Evolutionary conservation across 2,888 invertebrate species (phyloP).

Genomic region (Meliscaeva auricollis): DNA sequence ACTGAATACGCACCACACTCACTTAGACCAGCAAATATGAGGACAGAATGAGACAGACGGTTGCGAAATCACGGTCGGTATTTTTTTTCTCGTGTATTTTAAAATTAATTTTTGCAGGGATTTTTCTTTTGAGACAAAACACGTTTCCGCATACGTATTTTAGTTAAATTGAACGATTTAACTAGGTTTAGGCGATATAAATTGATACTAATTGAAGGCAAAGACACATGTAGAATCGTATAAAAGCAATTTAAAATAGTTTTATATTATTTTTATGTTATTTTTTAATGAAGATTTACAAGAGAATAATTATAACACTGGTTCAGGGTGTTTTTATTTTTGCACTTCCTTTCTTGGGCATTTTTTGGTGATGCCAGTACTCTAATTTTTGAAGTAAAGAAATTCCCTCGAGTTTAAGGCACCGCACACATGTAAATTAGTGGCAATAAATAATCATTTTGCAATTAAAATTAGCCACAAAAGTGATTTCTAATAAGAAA

Average conservation of each 20-base stretch:
- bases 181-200: slow-evolving; percentile 27
- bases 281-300: slow-evolving; percentile 53
- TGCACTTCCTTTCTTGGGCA: slow-evolving; percentile 59
- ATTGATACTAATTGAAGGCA: slow-evolving; percentile 49
- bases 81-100: slow-evolving; percentile 36
- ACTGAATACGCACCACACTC: slow-evolving; percentile 48
- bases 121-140: slow-evolving; percentile 57
- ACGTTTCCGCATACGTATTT: slow-evolving; percentile 69
- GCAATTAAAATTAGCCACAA: no score
- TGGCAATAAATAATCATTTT: no score
- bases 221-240: slow-evolving; percentile 60
- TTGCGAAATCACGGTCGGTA: slow-evolving; percentile 18
- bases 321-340: slow-evolving; percentile 69
- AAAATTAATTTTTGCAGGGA: slow-evolving; percentile 35
- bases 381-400: background rate
- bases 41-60: slow-evolving; percentile 49
- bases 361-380: slow-evolving; percentile 48
- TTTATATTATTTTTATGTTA: slow-evolving; percentile 58
- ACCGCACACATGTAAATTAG: background rate
- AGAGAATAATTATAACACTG: slow-evolving; percentile 43
- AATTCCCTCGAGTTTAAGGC: background rate
- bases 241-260: slow-evolving; percentile 56
- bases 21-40: slow-evolving; percentile 23
- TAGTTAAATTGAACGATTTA: slow-evolving; percentile 19
- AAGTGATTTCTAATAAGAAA: no score